Evolutionary conservation across 2,113 vertebrate species (phyloP), one percentile per base, ranked within the genome.

Genomic region (Hippoglossus stenolepis): DNA sequence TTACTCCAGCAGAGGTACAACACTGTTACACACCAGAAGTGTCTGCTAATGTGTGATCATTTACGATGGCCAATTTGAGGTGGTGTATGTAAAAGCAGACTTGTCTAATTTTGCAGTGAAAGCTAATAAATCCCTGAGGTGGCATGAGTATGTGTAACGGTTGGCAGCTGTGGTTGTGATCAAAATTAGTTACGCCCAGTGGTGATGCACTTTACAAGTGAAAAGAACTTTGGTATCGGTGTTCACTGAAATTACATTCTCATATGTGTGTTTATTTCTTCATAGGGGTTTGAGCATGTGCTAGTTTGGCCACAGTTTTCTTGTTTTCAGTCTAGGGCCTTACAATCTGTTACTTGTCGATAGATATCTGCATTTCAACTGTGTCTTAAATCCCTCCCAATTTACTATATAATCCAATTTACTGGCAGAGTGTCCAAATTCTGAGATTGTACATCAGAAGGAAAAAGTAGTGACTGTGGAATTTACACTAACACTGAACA

Each of bases 71-170:
- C 73, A 63, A 23, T 92, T 89, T 89, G 73, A 59, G 86, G 75
- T 79, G 84, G 84, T 84, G 92, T 89, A 86, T 92, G 87, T 86
- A 83, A 85, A 89, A 80, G 84, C 59, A 74, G 80, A 75, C 79
- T 77, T 92, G 83, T 90, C 92, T 91, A 87, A 87, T 88, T 92
- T 91, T 67, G 82, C 81, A 66, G 57, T 28, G 85, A 92, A 85
- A 83, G 86, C 79, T 81, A 91, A 90, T 93, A 89, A 93, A 91
- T 90, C 89, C 83, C 54, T 59, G 70, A 79, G 53, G 72, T 43
- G 49, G 54, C n/a, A 59, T 43, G 63, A 81, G 69, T 72, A 78
- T 70, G 70, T 74, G 74, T 70, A 70, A 68, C 38, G 62, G 62
- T 70, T 15, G 23, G 56, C 24, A 67, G 71, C 66, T 80, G 77